Conservation (phyloP, 1,140 invertebrate species). For the Leptonema lineaticorne region DNA sequence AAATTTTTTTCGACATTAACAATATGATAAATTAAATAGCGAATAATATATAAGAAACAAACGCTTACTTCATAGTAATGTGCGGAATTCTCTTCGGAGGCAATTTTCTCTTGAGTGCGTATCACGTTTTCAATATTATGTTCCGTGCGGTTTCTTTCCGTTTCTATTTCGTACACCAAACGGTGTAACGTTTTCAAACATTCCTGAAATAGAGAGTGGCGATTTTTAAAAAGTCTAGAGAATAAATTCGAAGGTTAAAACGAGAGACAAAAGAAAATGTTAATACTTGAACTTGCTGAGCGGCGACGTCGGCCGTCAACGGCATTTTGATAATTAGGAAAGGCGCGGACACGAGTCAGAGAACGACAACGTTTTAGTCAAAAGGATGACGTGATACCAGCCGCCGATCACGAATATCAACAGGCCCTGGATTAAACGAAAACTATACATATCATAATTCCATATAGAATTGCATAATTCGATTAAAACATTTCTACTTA, state of each 20-base stretch:
- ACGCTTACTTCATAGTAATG: slow-evolving; percentile 60
- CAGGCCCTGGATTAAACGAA: too few species aligned
- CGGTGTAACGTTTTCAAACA: slow-evolving; percentile 74
- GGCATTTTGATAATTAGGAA: slow-evolving; percentile 59
- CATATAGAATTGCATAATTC: too few species aligned
- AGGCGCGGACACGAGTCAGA: slow-evolving; percentile 12
- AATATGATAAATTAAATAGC: slow-evolving; percentile 6
- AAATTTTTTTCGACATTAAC: too few species aligned
- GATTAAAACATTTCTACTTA: too few species aligned
- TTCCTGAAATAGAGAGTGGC: slow-evolving; percentile 58
- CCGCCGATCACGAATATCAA: slow-evolving; percentile 31
- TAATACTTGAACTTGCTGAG: slow-evolving; percentile 70
- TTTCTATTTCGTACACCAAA: slow-evolving; percentile 78
- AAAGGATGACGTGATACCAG: slow-evolving; percentile 37
- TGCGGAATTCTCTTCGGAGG: slow-evolving; percentile 66
- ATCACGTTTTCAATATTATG: slow-evolving; percentile 75
- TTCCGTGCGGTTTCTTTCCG: slow-evolving; percentile 74
- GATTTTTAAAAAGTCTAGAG: background rate
- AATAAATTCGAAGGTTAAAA: background rate
- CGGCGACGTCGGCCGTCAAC: slow-evolving; percentile 73
- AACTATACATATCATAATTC: too few species aligned
- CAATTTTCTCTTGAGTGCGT: slow-evolving; percentile 75
- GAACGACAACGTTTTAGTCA: slow-evolving; percentile 31
- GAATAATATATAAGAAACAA: background rate
- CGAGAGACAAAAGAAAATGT: background rate